A percentile compares a stretch with the other conserved stretches of the same genome.
These are phyloP conservation scores for Chelonia mydas DNA, from an alignment of 2,797 vertebrate species.

Conservation along the genomic window DNA sequence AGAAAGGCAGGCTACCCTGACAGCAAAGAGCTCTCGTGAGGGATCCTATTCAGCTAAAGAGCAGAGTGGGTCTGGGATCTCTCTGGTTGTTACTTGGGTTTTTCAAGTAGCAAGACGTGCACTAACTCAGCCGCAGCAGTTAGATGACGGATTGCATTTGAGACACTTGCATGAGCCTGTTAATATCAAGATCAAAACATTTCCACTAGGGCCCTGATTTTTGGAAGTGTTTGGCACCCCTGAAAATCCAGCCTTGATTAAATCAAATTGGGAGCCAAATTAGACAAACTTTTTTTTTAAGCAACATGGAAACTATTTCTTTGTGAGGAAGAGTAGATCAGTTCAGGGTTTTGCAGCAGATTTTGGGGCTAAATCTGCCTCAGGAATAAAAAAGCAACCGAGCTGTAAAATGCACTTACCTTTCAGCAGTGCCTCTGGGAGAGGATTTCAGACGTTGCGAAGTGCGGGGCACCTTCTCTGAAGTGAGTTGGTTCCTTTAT, in stretches of 20 bases:
- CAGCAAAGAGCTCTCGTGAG: not conserved
- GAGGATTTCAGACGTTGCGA: not conserved
- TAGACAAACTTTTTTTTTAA: not conserved
- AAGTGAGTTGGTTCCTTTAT: not conserved
- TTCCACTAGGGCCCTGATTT: not conserved
- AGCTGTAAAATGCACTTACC: not conserved
- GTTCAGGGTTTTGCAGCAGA: not conserved
- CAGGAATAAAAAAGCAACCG: not conserved
- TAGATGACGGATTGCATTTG: not conserved
- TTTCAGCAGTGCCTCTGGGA: not conserved
- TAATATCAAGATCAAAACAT: not conserved
- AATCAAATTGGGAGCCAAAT: not conserved
- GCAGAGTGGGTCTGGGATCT: not conserved
- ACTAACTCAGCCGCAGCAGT: not conserved
- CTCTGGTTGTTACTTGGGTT: not conserved
- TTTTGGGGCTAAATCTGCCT: not conserved
- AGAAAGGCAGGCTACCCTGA: not conserved
- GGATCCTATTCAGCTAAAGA: not conserved
- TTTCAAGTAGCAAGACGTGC: not conserved
- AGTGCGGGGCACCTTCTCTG: not conserved
- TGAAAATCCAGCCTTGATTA: not conserved
- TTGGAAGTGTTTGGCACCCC: not conserved
- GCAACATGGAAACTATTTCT: not conserved
- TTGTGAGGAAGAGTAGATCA: not conserved
- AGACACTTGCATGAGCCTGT: not conserved